phyloP scores from a whole-genome alignment of 1,140 invertebrate species.

The Harlomillsia oculata region DNA sequence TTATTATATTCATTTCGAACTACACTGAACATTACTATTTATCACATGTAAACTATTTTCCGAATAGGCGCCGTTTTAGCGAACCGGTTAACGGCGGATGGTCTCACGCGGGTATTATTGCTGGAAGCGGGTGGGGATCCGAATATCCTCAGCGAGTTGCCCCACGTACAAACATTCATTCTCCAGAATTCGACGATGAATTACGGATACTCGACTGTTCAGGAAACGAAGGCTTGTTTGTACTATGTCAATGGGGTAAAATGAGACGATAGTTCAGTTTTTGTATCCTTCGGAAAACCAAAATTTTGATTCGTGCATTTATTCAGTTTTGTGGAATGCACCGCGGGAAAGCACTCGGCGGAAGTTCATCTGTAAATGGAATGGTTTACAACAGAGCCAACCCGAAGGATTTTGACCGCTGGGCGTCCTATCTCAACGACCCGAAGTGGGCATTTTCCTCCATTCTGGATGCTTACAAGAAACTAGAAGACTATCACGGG shows the following conservation, averaged over 20 bases:
- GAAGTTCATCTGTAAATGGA: conserved; percentile 53
- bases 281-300: background rate
- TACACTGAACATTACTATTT: background rate
- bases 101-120: conserved; percentile 45
- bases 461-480: conserved; percentile 55
- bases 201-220: background rate
- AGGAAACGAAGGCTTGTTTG: background rate
- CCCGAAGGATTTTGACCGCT: conserved; percentile 72
- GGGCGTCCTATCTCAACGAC: conserved; percentile 69
- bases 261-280: background rate
- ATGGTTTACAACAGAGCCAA: conserved; percentile 62
- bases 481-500: conserved; percentile 44
- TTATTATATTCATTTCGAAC: background rate
- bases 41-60: background rate
- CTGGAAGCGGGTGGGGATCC: conserved; percentile 69
- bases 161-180: conserved; percentile 48
- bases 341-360: conserved; percentile 44
- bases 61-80: conserved; percentile 5
- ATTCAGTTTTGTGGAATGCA: background rate
- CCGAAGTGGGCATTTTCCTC: conserved; percentile 77
- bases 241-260: background rate
- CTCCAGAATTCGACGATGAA: background rate
- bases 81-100: conserved; percentile 6
- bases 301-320: background rate
- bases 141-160: conserved; percentile 56